Conservation (phyloP, 64 coral and sea anemone species). For the Dendronephthya gigantea region DNA sequence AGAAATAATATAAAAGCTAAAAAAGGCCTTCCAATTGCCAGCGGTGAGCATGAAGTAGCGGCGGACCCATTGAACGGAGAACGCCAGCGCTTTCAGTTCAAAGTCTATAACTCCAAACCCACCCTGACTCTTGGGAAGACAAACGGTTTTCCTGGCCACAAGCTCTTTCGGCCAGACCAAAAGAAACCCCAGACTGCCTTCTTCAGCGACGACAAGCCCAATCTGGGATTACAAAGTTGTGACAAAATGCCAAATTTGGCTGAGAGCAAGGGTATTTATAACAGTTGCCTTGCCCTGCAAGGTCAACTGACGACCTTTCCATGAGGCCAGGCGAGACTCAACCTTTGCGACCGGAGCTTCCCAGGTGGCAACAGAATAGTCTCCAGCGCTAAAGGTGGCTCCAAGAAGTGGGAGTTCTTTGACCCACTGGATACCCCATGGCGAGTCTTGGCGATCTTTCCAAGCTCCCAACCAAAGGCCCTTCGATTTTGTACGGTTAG, state of each 20-base stretch:
- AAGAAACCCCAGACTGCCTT: background rate
- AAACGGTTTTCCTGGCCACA: background rate
- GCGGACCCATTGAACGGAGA: background rate
- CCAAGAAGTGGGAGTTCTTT: background rate
- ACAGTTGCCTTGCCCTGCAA: background rate
- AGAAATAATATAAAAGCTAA: background rate
- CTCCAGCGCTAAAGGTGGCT: background rate
- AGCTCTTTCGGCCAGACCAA: background rate
- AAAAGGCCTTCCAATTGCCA: background rate
- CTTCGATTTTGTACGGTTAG: background rate
- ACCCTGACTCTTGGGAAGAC: background rate
- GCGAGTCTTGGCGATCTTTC: background rate
- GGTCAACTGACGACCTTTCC: background rate
- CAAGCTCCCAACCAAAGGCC: background rate
- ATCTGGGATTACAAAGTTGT: background rate
- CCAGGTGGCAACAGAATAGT: background rate
- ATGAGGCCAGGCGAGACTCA: background rate
- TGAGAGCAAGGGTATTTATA: background rate
- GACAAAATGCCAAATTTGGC: background rate
- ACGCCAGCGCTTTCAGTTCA: background rate
- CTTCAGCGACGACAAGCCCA: background rate
- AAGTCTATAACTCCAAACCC: background rate
- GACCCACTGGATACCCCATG: background rate
- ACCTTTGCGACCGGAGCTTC: background rate
- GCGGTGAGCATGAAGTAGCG: background rate